A percentile compares a stretch with the other conserved stretches of the same genome.
phyloP scores from a whole-genome alignment of 2,888 invertebrate species.

The Tipula helvola region DNA sequence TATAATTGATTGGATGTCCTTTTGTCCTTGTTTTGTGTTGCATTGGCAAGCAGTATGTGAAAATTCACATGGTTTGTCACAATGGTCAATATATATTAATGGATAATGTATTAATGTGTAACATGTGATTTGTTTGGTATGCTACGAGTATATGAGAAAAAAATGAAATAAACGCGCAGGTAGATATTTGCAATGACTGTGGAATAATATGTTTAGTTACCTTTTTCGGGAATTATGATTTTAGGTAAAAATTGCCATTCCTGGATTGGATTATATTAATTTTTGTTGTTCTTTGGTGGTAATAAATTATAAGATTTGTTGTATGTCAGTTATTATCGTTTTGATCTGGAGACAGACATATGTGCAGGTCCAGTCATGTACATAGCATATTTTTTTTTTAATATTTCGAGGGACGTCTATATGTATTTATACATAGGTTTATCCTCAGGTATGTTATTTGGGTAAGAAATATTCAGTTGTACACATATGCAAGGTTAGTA shows the following conservation, averaged over 20 bases:
- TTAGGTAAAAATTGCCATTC: neutral
- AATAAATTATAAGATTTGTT: neutral
- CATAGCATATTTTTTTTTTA: neutral
- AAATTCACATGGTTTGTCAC: neutral
- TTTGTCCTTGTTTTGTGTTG: neutral
- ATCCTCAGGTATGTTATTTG: too few species aligned
- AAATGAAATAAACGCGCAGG: neutral
- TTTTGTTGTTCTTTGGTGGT: neutral
- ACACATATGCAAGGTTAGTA: too few species aligned
- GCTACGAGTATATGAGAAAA: neutral
- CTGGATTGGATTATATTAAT: neutral
- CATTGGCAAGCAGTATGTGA: neutral
- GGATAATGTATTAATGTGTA: neutral
- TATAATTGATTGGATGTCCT: neutral
- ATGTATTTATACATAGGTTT: too few species aligned
- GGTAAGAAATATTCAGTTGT: too few species aligned
- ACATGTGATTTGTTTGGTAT: neutral
- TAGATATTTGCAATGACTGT: neutral
- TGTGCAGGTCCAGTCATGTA: neutral
- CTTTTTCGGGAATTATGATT: neutral
- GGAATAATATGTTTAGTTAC: neutral
- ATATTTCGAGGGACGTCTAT: too few species aligned
- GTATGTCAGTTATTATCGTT: neutral
- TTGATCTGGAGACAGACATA: neutral
- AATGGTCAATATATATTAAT: neutral